A percentile compares a stretch with the other conserved stretches of the same genome.
Conservation (phyloP, 2,888 invertebrate genomes). For the Homarus gammarus region DNA sequence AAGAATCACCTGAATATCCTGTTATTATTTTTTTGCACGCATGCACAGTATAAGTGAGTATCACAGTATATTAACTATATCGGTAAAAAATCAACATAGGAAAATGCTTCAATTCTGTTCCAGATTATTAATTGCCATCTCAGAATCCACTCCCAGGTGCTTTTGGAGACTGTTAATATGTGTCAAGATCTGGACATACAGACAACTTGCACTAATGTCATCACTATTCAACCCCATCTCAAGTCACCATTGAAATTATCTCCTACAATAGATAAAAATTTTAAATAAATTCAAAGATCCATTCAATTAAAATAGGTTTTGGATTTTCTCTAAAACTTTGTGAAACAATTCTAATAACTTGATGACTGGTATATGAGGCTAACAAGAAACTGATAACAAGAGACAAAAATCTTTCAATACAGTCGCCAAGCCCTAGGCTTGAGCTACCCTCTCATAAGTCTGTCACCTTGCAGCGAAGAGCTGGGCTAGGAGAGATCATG, state of each 20-base stretch:
- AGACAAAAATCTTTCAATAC: slow-evolving; percentile 1
- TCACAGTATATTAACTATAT: background rate
- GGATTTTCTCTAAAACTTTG: background rate
- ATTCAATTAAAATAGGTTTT: background rate
- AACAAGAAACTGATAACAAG: background rate
- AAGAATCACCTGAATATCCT: background rate
- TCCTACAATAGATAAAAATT: background rate
- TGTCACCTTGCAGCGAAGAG: slow-evolving; percentile 41
- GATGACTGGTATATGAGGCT: slow-evolving; percentile 20
- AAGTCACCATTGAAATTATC: background rate
- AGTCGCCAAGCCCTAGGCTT: slow-evolving; percentile 30
- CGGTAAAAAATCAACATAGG: background rate
- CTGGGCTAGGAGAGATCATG: slow-evolving; percentile 57
- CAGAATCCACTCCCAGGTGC: slow-evolving; percentile 31
- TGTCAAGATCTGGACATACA: slow-evolving; percentile 1
- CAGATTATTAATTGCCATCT: slow-evolving; percentile 7
- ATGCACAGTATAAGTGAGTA: background rate
- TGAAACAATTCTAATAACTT: background rate
- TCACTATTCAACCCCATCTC: slow-evolving; percentile 21
- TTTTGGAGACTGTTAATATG: slow-evolving; percentile 3
- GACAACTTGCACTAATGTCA: slow-evolving; percentile 27
- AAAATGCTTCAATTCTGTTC: background rate
- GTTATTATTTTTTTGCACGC: background rate
- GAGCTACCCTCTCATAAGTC: slow-evolving; percentile 45
- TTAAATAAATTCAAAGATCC: background rate